phyloP scores from a whole-genome alignment of 2,797 vertebrate species.

The Capromys pilorides region DNA sequence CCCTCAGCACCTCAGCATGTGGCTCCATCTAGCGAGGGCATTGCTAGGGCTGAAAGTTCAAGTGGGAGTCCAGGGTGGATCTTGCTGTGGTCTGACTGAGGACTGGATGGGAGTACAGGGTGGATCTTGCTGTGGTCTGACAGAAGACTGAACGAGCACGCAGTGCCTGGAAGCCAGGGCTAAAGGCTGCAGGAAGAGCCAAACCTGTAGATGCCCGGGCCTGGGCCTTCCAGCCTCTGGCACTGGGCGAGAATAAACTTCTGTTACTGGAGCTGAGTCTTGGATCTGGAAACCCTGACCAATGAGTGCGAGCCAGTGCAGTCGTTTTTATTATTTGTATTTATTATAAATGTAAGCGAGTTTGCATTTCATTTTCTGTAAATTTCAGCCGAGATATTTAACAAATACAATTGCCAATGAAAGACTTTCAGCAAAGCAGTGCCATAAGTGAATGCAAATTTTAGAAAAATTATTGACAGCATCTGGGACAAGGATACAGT shows the following conservation, averaged over 20 bases:
- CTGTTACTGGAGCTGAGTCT: neutral
- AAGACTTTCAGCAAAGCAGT: slow-evolving; percentile 25
- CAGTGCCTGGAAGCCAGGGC: neutral
- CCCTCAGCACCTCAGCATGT: neutral
- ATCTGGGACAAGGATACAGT: neutral
- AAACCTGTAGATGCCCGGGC: neutral
- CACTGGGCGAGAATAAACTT: neutral
- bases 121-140: too few species aligned
- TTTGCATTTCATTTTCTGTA: slow-evolving; percentile 40
- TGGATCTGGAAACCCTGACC: neutral
- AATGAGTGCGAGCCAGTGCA: neutral
- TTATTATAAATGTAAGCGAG: neutral
- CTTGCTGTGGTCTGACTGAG: too few species aligned
- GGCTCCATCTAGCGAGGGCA: neutral
- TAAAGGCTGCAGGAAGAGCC: neutral
- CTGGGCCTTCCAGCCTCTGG: neutral
- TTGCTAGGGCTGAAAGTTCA: neutral
- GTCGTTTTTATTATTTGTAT: neutral
- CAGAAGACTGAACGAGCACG: neutral
- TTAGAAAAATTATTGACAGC: slow-evolving; percentile 52
- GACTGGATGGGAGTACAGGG: too few species aligned
- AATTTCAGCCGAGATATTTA: slow-evolving; percentile 27
- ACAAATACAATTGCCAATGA: neutral
- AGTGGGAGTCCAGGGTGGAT: neutral
- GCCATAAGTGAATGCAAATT: neutral